Percentiles rank a stretch among this genome's conserved stretches.
These are phyloP conservation scores for Motacilla alba DNA, from an alignment of 2,113 vertebrate species.

Conservation along the genomic window DNA sequence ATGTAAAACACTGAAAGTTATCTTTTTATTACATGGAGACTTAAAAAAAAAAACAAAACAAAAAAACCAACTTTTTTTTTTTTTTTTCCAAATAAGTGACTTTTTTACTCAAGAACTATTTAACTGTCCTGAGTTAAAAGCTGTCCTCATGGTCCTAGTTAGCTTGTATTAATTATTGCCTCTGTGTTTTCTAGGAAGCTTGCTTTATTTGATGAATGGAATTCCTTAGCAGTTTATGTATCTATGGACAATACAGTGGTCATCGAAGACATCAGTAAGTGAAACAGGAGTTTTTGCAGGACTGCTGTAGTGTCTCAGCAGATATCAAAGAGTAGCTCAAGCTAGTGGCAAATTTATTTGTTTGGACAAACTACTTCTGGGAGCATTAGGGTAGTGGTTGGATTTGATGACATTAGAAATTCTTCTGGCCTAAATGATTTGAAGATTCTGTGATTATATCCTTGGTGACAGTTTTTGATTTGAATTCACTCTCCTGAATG, in stretches of 20 bases:
- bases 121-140: neutral
- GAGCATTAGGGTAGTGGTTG: neutral
- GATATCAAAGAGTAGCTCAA: neutral
- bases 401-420: neutral
- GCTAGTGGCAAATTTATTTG: neutral
- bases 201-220: conserved; percentile 85
- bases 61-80: neutral
- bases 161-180: neutral
- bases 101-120: neutral
- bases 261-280: conserved; percentile 87
- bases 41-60: neutral
- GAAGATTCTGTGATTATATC: neutral
- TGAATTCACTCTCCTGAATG: neutral
- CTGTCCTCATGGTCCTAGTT: neutral
- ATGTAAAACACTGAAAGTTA: neutral
- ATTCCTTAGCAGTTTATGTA: conserved; percentile 82
- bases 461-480: neutral
- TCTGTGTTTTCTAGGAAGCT: conserved; percentile 77
- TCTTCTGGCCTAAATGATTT: neutral
- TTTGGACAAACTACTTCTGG: neutral
- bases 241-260: conserved; percentile 86
- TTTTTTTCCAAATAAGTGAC: neutral
- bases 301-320: neutral
- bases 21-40: neutral
- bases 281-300: neutral